A percentile compares a stretch with the other conserved stretches of the same genome.
Conservation (phyloP, 2,888 invertebrate genomes). For the Sialis lutaria region DNA sequence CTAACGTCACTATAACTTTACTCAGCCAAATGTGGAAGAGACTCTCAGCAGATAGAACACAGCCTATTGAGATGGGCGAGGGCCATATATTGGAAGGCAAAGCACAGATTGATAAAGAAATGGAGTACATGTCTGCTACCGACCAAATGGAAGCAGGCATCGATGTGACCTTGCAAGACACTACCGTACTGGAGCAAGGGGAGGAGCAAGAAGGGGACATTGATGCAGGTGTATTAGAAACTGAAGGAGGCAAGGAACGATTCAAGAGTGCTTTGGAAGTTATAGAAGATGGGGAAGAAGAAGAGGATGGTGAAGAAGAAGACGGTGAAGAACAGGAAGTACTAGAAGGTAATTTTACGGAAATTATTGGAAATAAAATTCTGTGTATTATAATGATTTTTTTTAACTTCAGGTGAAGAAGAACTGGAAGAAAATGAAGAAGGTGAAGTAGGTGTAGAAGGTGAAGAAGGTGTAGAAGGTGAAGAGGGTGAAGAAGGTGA, state of each 20-base stretch:
- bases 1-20: background rate
- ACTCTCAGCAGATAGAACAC: background rate
- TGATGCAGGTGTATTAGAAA: too few relatives aligned
- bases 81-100: background rate
- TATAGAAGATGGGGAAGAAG: background rate
- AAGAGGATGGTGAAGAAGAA: background rate
- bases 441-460: background rate
- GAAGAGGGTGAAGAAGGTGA: background rate
- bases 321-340: background rate
- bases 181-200: too few relatives aligned
- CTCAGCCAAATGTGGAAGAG: background rate
- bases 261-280: background rate
- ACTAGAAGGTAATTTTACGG: background rate
- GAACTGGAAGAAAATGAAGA: background rate
- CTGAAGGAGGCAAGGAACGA: background rate
- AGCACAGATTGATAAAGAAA: background rate
- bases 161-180: too few relatives aligned
- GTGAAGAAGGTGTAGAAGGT: background rate
- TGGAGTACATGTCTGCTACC: too few relatives aligned
- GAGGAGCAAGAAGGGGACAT: too few relatives aligned
- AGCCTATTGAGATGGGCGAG: background rate
- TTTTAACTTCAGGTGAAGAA: background rate
- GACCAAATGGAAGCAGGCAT: too few relatives aligned
- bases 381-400: too few relatives aligned
- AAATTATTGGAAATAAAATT: too few relatives aligned